phyloP scores from a whole-genome alignment of 2,797 vertebrate genomes.

The Sus cebifrons region DNA sequence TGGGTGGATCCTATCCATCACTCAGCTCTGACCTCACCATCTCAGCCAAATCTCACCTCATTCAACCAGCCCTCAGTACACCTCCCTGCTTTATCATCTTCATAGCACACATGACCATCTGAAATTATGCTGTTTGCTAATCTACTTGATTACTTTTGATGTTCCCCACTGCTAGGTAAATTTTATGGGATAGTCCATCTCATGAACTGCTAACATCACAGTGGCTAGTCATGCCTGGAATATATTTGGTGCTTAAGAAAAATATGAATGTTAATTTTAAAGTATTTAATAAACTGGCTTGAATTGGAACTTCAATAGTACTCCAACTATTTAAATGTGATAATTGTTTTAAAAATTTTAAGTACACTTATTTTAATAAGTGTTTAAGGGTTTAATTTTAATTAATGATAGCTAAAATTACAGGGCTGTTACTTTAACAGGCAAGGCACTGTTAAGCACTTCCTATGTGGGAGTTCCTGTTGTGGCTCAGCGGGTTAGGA shows the following conservation, averaged over 20 bases:
- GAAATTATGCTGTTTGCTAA: not conserved
- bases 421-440: not conserved
- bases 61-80: not conserved
- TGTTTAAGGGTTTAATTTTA: conserved; percentile 30
- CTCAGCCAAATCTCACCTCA: not conserved
- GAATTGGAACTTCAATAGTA: conserved; percentile 9
- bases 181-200: not conserved
- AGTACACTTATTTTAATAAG: conserved; percentile 6
- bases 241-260: conserved; percentile 41
- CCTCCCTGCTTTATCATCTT: not conserved
- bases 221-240: not conserved
- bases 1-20: not conserved
- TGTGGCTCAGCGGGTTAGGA: no score
- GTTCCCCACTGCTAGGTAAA: not conserved
- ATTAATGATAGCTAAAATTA: conserved; percentile 35
- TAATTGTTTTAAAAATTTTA: conserved; percentile 11
- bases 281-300: not conserved
- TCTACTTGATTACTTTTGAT: conserved; percentile 41
- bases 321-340: conserved; percentile 39
- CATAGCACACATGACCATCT: not conserved
- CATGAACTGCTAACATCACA: not conserved
- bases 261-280: conserved; percentile 27
- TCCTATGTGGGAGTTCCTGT: not conserved
- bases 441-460: not conserved
- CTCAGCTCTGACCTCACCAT: not conserved